Base-by-base conservation (phyloP, 2,113 vertebrate genomes). In the Butorides virescens region DNA sequence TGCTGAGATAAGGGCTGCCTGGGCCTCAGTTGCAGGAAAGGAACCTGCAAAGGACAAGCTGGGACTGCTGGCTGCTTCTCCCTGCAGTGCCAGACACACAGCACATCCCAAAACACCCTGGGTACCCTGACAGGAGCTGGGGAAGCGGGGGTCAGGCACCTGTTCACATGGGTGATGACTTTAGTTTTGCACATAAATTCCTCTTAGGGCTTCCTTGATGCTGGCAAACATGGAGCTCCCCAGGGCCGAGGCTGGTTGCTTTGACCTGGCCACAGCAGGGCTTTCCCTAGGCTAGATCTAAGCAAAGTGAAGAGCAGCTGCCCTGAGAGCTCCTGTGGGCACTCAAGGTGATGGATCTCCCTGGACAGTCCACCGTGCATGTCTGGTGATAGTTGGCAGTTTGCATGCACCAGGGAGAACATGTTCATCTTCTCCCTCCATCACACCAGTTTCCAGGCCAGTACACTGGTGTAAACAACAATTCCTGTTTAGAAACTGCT, bases 321-420 rank as follows among this genome's bases (percentile, higher is more conserved):
- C 29, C 7, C 36, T 2, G 13, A 62, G 32, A 77, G 47, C 70
- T 2, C 1, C 47, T 25, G 21, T 19, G 58, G 32, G 36, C 14
- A 1, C 32, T 39, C 6, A 2, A 52, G 52, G 52, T 1, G 0
- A 50, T 21, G 53, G 50, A 2, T 55, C 32, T 65, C 26, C 37
- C 42, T n/a, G 46, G 36, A 53, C 49, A 23, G n/a, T 23, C 25
- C 70, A 44, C 19, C 0, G 0, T 27, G 47, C 42, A 49, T 0
- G 0, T 12, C 53, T 59, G 44, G 16, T 34, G 39, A 15, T 14
- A 1, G 59, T 1, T 29, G 27, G 13, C 20, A 52, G 23, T 27
- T 63, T 75, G 34, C 11, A 26, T 10, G 22, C 8, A 27, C 13
- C 36, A n/a, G 67, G 32, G 37, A 49, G 36, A 59, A 58, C 21